Conservation (phyloP, 2,113 vertebrate species). For the Hyperoodon ampullatus region DNA sequence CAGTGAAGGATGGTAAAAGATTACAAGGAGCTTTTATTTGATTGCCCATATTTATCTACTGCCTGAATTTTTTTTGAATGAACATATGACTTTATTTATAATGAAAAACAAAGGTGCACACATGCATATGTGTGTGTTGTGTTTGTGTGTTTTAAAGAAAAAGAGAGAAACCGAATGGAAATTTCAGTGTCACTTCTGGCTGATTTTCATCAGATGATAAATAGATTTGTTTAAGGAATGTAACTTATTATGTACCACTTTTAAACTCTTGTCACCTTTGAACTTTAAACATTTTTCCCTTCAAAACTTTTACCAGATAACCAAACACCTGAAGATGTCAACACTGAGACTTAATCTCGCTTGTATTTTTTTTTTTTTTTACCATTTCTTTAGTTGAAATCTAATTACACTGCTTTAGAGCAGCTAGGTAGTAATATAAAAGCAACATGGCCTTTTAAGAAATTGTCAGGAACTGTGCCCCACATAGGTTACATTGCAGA, state of each 20-base stretch:
- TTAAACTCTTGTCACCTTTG: constrained; percentile 1
- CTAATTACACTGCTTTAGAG: not conserved
- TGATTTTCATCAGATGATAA: constrained; percentile 33
- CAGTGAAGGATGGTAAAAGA: not conserved
- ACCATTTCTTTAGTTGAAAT: not conserved
- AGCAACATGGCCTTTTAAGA: constrained; percentile 9
- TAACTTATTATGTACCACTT: not conserved
- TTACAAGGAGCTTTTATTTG: not conserved
- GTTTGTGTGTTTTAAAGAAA: constrained; percentile 15
- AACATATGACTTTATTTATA: not conserved
- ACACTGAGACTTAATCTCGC: not conserved
- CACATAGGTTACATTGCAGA: not conserved
- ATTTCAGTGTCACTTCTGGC: not conserved
- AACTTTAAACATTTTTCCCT: not conserved
- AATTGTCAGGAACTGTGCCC: not conserved
- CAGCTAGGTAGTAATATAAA: not conserved
- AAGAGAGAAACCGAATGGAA: not conserved
- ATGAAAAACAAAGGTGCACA: not conserved
- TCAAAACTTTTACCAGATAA: not conserved
- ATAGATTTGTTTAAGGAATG: constrained; percentile 27
- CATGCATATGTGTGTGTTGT: not conserved
- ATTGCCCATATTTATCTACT: not conserved
- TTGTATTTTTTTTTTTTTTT: constrained; percentile 44
- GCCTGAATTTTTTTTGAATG: not conserved
- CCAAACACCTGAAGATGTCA: not conserved